These are phyloP conservation scores for Calameuta filiformis DNA, from an alignment of 2,888 invertebrate species.

Conservation along the genomic window DNA sequence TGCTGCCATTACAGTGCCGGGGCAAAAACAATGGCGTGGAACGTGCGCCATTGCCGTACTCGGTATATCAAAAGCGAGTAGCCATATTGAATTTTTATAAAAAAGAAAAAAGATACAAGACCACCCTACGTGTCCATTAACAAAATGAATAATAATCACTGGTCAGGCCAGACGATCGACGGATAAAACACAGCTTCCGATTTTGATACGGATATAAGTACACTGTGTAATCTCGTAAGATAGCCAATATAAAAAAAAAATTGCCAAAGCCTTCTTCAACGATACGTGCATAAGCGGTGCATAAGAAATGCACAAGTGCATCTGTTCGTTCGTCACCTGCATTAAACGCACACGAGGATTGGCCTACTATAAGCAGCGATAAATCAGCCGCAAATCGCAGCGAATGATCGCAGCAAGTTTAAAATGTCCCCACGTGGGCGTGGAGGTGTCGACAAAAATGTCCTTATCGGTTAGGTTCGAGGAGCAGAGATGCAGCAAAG, in stretches of 20 bases:
- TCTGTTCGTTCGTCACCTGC: not conserved
- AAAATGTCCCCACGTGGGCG: not conserved
- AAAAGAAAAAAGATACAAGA: not conserved
- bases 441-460: not conserved
- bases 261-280: not conserved
- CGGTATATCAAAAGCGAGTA: not conserved
- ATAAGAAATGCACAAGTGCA: not conserved
- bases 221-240: too few relatives aligned
- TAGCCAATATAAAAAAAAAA: not conserved
- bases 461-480: not conserved
- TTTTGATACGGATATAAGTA: too few relatives aligned
- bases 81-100: not conserved
- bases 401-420: conserved; percentile 25
- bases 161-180: not conserved
- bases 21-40: conserved; percentile 36
- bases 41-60: conserved; percentile 25
- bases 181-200: not conserved
- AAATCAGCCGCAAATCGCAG: conserved; percentile 40
- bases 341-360: not conserved
- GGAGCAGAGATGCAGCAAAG: not conserved
- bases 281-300: not conserved
- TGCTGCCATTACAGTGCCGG: conserved; percentile 28
- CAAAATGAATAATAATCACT: not conserved
- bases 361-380: conserved; percentile 27
- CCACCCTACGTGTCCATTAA: not conserved